These are phyloP conservation scores for Lycocorax pyrrhopterus DNA, from an alignment of 2,113 vertebrate species.

Conservation along the genomic window DNA sequence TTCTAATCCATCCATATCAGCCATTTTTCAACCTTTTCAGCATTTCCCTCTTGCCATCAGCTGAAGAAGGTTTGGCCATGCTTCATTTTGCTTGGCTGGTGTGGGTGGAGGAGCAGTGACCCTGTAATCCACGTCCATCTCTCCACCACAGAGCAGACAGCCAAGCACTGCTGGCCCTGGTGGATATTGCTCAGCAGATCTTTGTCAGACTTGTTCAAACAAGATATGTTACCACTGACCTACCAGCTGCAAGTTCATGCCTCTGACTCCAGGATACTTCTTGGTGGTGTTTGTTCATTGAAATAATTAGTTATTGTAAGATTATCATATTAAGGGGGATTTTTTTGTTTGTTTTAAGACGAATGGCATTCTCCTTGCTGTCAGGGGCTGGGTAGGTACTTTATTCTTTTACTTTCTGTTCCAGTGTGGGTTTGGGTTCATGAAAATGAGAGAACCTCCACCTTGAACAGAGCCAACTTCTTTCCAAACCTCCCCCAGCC, in stretches of 20 bases:
- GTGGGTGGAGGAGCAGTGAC: neutral
- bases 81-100: slow-evolving; percentile 48
- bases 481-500: neutral
- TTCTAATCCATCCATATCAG: neutral
- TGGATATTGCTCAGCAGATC: slow-evolving; percentile 65
- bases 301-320: slow-evolving; percentile 28
- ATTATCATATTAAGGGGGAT: neutral
- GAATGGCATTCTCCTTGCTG: neutral
- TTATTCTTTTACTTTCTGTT: slow-evolving; percentile 4
- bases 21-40: neutral
- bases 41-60: neutral
- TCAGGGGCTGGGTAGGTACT: neutral
- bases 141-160: neutral
- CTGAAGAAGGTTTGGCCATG: slow-evolving; percentile 35
- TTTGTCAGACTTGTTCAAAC: slow-evolving; percentile 64
- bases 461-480: neutral
- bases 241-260: slow-evolving; percentile 22
- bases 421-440: neutral
- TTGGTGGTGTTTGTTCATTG: neutral
- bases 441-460: neutral
- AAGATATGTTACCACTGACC: slow-evolving; percentile 46
- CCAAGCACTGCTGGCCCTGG: slow-evolving; percentile 29
- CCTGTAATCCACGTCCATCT: slow-evolving; percentile 18
- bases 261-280: neutral
- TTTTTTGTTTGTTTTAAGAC: neutral